Conservation (phyloP, 2,797 vertebrate species). For the Microctenopoma stevenorrisi region DNA sequence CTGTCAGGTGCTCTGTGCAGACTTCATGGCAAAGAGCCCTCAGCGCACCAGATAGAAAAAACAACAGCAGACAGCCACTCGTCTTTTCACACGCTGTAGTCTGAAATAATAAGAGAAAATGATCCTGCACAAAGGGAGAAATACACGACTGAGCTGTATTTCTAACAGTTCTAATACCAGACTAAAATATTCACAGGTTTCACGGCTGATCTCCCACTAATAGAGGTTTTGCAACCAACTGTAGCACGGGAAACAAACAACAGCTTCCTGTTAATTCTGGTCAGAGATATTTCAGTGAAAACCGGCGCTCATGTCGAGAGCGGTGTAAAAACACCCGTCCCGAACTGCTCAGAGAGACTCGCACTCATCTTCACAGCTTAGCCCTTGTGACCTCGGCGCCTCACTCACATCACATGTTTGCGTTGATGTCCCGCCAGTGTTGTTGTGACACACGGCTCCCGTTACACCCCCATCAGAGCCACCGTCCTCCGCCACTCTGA, state of each 20-base stretch:
- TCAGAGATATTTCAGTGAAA: neutral
- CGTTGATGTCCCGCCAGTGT: slow-evolving; percentile 30
- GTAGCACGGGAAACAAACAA: slow-evolving; percentile 7
- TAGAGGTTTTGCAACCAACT: slow-evolving; percentile 12
- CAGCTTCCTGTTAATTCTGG: slow-evolving; percentile 28
- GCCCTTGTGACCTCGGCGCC: slow-evolving; percentile 37
- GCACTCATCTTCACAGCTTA: slow-evolving; percentile 9
- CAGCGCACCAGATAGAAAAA: slow-evolving; percentile 44
- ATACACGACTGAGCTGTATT: slow-evolving; percentile 3
- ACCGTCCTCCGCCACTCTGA: slow-evolving; percentile 40
- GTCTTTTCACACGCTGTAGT: neutral
- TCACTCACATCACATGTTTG: slow-evolving; percentile 24
- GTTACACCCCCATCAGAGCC: slow-evolving; percentile 64
- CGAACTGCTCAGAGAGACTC: slow-evolving; percentile 35
- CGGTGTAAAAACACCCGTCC: slow-evolving; percentile 4
- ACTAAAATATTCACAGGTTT: slow-evolving; percentile 17
- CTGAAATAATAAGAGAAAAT: slow-evolving; percentile 18
- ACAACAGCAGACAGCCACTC: slow-evolving; percentile 8
- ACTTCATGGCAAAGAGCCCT: slow-evolving; percentile 22
- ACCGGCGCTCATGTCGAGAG: neutral
- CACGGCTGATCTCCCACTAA: slow-evolving; percentile 3
- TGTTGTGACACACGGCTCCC: slow-evolving; percentile 69
- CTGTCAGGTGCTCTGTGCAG: slow-evolving; percentile 3
- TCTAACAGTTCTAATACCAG: slow-evolving; percentile 10
- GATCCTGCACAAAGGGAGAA: neutral